phyloP scores from a whole-genome alignment of 2,888 invertebrate genomes.

The Ochropacha duplaris region DNA sequence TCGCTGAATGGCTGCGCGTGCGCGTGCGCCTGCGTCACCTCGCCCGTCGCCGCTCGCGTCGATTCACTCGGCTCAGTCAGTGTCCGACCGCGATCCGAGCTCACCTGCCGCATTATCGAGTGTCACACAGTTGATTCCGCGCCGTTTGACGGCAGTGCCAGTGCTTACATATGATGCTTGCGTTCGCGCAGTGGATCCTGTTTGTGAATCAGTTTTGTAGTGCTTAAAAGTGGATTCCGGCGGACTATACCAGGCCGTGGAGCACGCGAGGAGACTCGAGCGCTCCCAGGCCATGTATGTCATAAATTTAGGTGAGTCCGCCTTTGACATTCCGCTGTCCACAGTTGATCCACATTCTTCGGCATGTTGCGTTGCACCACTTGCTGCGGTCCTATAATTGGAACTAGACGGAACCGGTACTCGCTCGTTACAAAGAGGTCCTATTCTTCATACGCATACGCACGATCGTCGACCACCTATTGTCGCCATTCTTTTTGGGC shows the following conservation, averaged over 20 bases:
- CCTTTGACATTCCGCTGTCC: slow-evolving; percentile 49
- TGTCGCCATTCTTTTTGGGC: slow-evolving; percentile 27
- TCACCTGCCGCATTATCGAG: slow-evolving; percentile 54
- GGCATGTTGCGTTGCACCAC: slow-evolving; percentile 39
- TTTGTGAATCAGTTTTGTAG: slow-evolving; percentile 69
- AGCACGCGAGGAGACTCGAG: slow-evolving; percentile 78
- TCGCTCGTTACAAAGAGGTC: slow-evolving; percentile 45
- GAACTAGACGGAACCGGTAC: slow-evolving; percentile 72
- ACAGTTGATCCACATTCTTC: slow-evolving; percentile 60
- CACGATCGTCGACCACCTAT: slow-evolving; percentile 25
- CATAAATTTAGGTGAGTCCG: slow-evolving; percentile 82
- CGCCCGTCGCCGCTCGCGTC: slow-evolving; percentile 26
- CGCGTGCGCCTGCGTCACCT: slow-evolving; percentile 21
- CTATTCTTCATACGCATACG: slow-evolving; percentile 19
- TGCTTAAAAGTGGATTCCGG: slow-evolving; percentile 80
- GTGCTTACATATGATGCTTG: slow-evolving; percentile 72
- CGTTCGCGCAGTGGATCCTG: slow-evolving; percentile 69
- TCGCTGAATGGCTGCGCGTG: slow-evolving; percentile 16
- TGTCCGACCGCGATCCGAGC: slow-evolving; percentile 66
- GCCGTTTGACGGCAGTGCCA: slow-evolving; percentile 55
- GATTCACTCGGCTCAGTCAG: slow-evolving; percentile 44
- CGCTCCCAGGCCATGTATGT: slow-evolving; percentile 83
- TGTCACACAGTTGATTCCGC: slow-evolving; percentile 43
- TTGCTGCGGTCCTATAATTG: slow-evolving; percentile 61
- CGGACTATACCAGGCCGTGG: slow-evolving; percentile 78